Conservation (phyloP, 2,113 vertebrate genomes). For the Hippoglossus stenolepis region DNA sequence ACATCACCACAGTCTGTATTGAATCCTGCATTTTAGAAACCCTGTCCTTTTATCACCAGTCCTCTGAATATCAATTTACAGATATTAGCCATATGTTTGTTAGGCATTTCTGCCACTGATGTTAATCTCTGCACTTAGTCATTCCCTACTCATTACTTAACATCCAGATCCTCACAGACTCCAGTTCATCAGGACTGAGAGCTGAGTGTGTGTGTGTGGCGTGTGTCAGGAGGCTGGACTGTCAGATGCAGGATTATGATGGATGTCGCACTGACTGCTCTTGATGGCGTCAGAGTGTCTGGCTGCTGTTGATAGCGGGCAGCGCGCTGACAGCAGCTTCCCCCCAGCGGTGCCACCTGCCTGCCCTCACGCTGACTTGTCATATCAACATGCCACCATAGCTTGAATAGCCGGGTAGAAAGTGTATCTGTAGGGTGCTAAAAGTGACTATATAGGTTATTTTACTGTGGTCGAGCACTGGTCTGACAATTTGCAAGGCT, state of each 20-base stretch:
- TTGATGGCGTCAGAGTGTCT: not conserved
- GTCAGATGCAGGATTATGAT: conserved; percentile 20
- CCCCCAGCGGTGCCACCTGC: conserved; percentile 25
- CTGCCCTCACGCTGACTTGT: conserved; percentile 1
- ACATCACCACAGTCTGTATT: not conserved
- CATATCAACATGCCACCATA: not conserved
- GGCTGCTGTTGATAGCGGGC: not conserved
- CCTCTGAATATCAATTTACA: not conserved
- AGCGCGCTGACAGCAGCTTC: conserved; percentile 15
- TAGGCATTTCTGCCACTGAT: not conserved
- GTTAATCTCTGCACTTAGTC: not conserved
- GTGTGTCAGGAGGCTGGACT: not conserved
- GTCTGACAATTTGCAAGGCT: not conserved
- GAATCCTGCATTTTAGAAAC: not conserved
- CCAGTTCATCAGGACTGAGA: not conserved
- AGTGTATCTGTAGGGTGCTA: not conserved
- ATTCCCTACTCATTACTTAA: not conserved
- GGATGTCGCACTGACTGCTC: not conserved
- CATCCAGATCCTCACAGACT: not conserved
- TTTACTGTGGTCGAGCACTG: not conserved
- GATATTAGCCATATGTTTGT: not conserved
- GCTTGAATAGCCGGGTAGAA: not conserved
- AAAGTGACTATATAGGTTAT: not conserved
- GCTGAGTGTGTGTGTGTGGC: not conserved
- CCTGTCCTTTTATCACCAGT: not conserved